Base-by-base conservation (phyloP, 2,113 vertebrate genomes). In the Nothoprocta perdicaria region DNA sequence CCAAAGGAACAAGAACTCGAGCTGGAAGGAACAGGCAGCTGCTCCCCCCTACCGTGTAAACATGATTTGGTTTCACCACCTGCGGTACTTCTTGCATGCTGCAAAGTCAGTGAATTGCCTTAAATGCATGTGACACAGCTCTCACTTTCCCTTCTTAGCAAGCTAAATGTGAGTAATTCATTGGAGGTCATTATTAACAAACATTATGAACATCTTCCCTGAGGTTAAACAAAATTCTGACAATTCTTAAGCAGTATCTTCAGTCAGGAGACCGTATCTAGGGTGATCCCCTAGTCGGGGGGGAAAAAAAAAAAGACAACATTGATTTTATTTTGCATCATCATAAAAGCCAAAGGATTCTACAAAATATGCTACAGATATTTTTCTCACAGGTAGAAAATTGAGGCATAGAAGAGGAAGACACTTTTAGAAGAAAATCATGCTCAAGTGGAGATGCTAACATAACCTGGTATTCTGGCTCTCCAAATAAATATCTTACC, bases 281-380 rank as follows among this genome's bases (percentile, higher is more conserved):
- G 21, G 3, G 4, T 35, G 58, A 6, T 79, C 38, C 61, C 0
- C 0, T 33, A 55, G 6, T 14, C 27, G 29, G 18, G 40, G 10
- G 57, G 16, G 31, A 55, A 17, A 79, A 60, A 80, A 40, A 60
- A 80, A n/a, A 5, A 35, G 61, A 29, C 4, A 84, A 46, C 19
- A 73, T 33, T 75, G 24, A 12, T 8, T 1, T 17, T 14, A 31
- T 57, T 57, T 57, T 29, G 31, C 29, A 57, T 57, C 29, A 18
- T 31, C 53, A 57, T 57, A 29, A 57, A 16, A 57, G 15, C 15
- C 53, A 57, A 57, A 57, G 15, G 15, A 31, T 57, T 57, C 53
- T 31, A 57, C 29, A 31, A 57, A 57, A 29, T 55, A 31, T 16
- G 15, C 29, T 29, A 22, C 8, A 50, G 0, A 0, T 72, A 75